phyloP scores from a whole-genome alignment of 2,797 vertebrate genomes.

The Carcharodon carcharias region DNA sequence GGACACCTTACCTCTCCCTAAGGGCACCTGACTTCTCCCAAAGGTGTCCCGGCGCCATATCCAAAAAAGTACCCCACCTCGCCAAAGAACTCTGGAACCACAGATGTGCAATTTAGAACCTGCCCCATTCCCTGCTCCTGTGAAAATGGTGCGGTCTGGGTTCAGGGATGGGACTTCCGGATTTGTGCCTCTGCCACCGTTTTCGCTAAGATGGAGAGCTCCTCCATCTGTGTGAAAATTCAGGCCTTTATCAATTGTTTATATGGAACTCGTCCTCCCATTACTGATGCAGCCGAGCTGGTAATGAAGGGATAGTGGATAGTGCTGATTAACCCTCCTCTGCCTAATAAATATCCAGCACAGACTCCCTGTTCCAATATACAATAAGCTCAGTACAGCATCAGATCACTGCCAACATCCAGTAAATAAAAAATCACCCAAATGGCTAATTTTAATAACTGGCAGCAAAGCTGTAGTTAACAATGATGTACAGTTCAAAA shows the following conservation, averaged over 20 bases:
- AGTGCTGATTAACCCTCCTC: not conserved
- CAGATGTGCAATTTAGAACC: too few species aligned
- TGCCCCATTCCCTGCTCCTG: too few species aligned
- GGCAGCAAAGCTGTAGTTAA: constrained; percentile 34
- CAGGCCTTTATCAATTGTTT: not conserved
- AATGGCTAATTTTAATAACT: constrained; percentile 36
- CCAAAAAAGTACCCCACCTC: too few species aligned
- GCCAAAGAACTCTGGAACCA: too few species aligned
- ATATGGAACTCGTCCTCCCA: not conserved
- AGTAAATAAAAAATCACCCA: constrained; percentile 19
- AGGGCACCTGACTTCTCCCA: too few species aligned
- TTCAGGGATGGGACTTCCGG: too few species aligned
- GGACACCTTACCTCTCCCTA: too few species aligned
- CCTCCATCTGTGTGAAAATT: too few species aligned
- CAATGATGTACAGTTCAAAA: constrained; percentile 32
- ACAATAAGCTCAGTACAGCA: not conserved
- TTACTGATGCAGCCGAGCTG: not conserved
- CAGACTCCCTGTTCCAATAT: not conserved
- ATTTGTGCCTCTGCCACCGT: too few species aligned
- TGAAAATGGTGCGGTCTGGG: too few species aligned
- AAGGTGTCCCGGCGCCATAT: too few species aligned
- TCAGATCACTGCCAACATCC: constrained; percentile 27
- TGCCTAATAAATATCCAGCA: not conserved
- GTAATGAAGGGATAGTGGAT: constrained; percentile 6
- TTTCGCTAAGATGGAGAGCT: too few species aligned